phyloP scores from a whole-genome alignment of 53 echinoderm and acorn worm genomes.

The Paracentrotus lividus region DNA sequence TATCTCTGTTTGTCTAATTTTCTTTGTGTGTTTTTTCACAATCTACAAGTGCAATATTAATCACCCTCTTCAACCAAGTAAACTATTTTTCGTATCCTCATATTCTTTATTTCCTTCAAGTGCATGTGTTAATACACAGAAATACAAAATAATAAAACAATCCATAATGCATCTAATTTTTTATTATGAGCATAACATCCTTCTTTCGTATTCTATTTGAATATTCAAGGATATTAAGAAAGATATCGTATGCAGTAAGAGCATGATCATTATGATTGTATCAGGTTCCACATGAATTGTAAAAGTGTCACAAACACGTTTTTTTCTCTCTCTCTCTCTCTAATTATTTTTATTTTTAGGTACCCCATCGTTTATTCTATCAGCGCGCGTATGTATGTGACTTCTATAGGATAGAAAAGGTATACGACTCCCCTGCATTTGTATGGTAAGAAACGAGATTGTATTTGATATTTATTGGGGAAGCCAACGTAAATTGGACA shows the following conservation, averaged over 20 bases:
- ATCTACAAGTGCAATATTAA: neutral
- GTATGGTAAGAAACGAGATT: too few relatives aligned
- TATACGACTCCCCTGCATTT: too few relatives aligned
- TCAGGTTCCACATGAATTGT: too few relatives aligned
- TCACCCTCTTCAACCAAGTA: neutral
- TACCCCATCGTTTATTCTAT: too few relatives aligned
- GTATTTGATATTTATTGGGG: too few relatives aligned
- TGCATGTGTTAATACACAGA: neutral
- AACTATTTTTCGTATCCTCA: neutral
- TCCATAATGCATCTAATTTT: neutral
- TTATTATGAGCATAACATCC: neutral
- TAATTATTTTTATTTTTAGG: too few relatives aligned
- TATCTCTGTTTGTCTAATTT: neutral
- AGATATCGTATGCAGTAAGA: too few relatives aligned
- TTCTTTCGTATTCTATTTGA: neutral
- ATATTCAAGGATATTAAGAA: constrained; percentile 1
- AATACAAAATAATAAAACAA: neutral
- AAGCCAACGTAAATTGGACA: too few relatives aligned
- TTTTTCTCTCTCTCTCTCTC: neutral
- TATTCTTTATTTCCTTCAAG: neutral
- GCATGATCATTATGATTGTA: too few relatives aligned
- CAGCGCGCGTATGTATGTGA: too few relatives aligned
- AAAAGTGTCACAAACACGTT: neutral
- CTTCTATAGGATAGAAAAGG: too few relatives aligned
- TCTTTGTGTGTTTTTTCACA: neutral